phyloP scores from a whole-genome alignment of 2,797 vertebrate genomes.

The Catharus ustulatus region DNA sequence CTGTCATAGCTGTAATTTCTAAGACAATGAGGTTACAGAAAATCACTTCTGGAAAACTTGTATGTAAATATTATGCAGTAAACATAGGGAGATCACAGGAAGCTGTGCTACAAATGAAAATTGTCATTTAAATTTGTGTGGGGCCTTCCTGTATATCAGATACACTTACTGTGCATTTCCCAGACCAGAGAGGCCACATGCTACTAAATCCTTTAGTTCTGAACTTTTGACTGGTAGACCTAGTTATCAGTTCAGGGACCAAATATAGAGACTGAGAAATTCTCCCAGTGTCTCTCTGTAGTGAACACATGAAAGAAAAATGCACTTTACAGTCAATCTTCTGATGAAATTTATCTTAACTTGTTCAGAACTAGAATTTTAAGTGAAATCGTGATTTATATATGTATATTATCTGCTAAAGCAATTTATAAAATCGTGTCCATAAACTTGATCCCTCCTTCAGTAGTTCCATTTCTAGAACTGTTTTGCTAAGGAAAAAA shows the following conservation, averaged over 20 bases:
- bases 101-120: not conserved
- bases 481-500: not conserved
- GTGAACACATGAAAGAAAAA: not conserved
- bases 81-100: not conserved
- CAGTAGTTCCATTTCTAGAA: not conserved
- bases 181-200: not conserved
- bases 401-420: not conserved
- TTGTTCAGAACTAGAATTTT: not conserved
- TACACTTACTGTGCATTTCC: not conserved
- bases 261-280: not conserved
- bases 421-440: not conserved
- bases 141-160: not conserved
- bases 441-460: not conserved
- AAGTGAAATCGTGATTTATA: not conserved
- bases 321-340: not conserved
- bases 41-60: not conserved
- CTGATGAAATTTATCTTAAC: not conserved
- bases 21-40: not conserved
- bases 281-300: not conserved
- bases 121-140: not conserved
- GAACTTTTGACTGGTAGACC: not conserved
- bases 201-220: not conserved
- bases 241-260: not conserved
- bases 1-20: not conserved
- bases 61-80: not conserved